Evolutionary conservation across 2,888 invertebrate species (phyloP).

Genomic region (Napeogenes sylphis): DNA sequence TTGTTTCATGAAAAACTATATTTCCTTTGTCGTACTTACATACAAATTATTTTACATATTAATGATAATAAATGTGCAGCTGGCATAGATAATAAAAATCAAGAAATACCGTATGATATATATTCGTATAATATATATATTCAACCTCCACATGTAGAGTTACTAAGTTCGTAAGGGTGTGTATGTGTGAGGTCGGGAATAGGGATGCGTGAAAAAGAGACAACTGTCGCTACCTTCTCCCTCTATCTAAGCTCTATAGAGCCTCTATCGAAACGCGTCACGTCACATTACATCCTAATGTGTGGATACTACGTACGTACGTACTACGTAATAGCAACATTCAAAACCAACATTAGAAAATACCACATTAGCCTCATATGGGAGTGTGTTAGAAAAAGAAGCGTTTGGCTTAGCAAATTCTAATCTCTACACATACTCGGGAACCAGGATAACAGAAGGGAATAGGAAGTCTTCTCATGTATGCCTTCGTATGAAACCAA

Average conservation of each 20-base stretch:
- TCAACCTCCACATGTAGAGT: background rate
- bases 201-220: slow-evolving; percentile 25
- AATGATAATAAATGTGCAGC: too few relatives aligned
- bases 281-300: slow-evolving; percentile 4
- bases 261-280: slow-evolving; percentile 24
- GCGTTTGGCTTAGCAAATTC: slow-evolving; percentile 76
- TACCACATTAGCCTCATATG: slow-evolving; percentile 48
- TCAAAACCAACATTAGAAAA: slow-evolving; percentile 42
- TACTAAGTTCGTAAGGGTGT: slow-evolving; percentile 17
- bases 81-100: too few relatives aligned
- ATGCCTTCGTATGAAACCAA: slow-evolving; percentile 60
- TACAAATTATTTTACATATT: too few relatives aligned
- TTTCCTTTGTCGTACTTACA: too few relatives aligned
- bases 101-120: too few relatives aligned
- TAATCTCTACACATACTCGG: slow-evolving; percentile 77
- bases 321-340: background rate
- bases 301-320: background rate
- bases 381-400: slow-evolving; percentile 64
- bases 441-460: slow-evolving; percentile 63
- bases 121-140: background rate
- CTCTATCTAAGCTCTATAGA: slow-evolving; percentile 31
- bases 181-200: slow-evolving; percentile 30
- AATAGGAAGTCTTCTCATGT: slow-evolving; percentile 60
- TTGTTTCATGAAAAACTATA: too few relatives aligned
- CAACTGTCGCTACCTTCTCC: slow-evolving; percentile 15